A percentile compares a stretch with the other conserved stretches of the same genome.
These are phyloP conservation scores for Heliconius ismenius DNA, from an alignment of 2,888 invertebrate genomes.

Conservation along the genomic window DNA sequence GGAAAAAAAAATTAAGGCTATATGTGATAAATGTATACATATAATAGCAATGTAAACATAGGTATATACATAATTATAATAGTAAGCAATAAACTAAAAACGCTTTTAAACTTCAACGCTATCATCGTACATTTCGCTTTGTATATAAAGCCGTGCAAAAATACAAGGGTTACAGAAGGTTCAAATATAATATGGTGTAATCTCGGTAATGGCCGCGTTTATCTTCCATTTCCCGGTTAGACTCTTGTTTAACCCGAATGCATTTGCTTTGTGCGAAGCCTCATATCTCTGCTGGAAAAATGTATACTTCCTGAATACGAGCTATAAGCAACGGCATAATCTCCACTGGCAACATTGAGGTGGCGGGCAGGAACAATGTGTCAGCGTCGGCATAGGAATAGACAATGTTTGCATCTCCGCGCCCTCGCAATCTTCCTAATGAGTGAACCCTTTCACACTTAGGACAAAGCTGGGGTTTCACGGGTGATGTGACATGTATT, in stretches of 20 bases:
- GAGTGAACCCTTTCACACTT: conserved; percentile 81
- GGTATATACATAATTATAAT: neutral
- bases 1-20: neutral
- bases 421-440: conserved; percentile 82
- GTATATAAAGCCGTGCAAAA: conserved; percentile 14
- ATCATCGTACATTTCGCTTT: conserved; percentile 12
- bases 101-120: conserved; percentile 25
- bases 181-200: conserved; percentile 50
- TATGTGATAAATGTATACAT: neutral
- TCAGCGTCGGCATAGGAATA: conserved; percentile 51
- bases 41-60: neutral
- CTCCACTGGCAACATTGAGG: conserved; percentile 61
- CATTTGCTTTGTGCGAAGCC: conserved; percentile 67
- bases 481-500: conserved; percentile 77
- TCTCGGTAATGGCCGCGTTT: conserved; percentile 65
- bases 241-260: conserved; percentile 65
- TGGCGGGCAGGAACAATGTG: conserved; percentile 65
- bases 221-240: conserved; percentile 59
- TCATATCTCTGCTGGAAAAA: conserved; percentile 63
- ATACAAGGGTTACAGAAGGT: conserved; percentile 30
- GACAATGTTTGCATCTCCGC: conserved; percentile 69
- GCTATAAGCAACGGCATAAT: conserved; percentile 57
- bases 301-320: conserved; percentile 65
- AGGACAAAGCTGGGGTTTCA: conserved; percentile 76
- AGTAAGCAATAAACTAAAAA: conserved; percentile 22